These are phyloP conservation scores for Leptinotarsa texana DNA, from an alignment of 1,140 invertebrate genomes.

Conservation along the genomic window DNA sequence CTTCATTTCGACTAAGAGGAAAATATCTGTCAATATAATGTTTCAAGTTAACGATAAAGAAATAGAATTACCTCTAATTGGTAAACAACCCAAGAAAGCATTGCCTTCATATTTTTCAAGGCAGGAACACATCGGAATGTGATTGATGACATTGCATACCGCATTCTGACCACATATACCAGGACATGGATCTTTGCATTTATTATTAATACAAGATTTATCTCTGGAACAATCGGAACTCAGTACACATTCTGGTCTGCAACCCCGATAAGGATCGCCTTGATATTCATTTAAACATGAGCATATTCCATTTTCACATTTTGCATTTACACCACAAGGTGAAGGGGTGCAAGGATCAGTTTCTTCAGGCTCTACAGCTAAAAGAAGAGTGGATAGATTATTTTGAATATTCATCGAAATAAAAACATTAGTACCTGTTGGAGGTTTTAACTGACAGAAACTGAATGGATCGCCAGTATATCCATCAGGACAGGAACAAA, in stretches of 20 bases:
- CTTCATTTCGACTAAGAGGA: slow-evolving; percentile 56
- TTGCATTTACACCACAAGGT: slow-evolving; percentile 63
- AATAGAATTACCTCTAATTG: slow-evolving; percentile 58
- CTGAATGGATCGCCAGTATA: slow-evolving; percentile 69
- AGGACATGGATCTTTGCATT: slow-evolving; percentile 71
- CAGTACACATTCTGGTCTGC: slow-evolving; percentile 68
- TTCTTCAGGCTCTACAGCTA: slow-evolving; percentile 12
- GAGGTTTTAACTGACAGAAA: slow-evolving; percentile 59
- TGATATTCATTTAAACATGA: slow-evolving; percentile 70
- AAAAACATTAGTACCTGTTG: slow-evolving; percentile 49
- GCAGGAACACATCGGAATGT: slow-evolving; percentile 76
- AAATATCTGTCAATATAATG: slow-evolving; percentile 51
- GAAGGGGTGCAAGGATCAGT: slow-evolving; percentile 62
- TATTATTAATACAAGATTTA: slow-evolving; percentile 73
- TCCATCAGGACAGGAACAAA: slow-evolving; percentile 65
- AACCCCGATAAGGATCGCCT: slow-evolving; percentile 68
- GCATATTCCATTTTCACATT: slow-evolving; percentile 69
- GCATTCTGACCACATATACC: slow-evolving; percentile 67
- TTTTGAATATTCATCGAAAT: background rate
- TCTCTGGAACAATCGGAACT: slow-evolving; percentile 71
- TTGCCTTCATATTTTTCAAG: slow-evolving; percentile 73
- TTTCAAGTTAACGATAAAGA: slow-evolving; percentile 28
- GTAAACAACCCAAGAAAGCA: slow-evolving; percentile 63
- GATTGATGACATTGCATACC: slow-evolving; percentile 70
- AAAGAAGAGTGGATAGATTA: slow-evolving; percentile 16